Base-by-base conservation (phyloP, 1,140 invertebrate species). In the Bombyx mandarina region DNA sequence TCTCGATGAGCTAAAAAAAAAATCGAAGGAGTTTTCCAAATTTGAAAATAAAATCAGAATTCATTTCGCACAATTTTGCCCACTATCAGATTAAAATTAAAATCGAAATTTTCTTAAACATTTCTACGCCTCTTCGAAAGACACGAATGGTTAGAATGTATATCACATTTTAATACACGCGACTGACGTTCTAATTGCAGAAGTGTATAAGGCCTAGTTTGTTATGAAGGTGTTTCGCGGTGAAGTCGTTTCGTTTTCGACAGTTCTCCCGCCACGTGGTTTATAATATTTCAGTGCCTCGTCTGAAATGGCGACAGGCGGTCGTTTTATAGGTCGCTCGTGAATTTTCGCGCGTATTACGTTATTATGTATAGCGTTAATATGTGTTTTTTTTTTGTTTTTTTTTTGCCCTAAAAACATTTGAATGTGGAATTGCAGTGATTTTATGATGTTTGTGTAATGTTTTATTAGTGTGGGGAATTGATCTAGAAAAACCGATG, bases 261-360 rank as follows among this genome's bases (percentile, higher is more conserved):
- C 53, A 6, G 45, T 45, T 54, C 10, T 18, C 10, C n/a, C n/a
- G 69, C 70, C 81, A 84, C 76, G 76, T 82, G 79, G 65, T 79
- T 62, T 61, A 61, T 68, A 76, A 77, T 64, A 48, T 55, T 80
- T 81, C 77, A 83, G 80, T 83, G 63, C 57, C 70, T 73, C 71
- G 73, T 67, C 62, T 66, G 73, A 69, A 62, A 75, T 69, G 69
- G 58, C 58, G 46, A 66, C 57, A 65, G 57, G 69, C 61, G 71
- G 66, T 61, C 64, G 72, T 66, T 26, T 7, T 3, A 18, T 8
- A 8, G 10, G 43, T 12, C 43, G 12, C 43, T 44, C 53, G 22
- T 50, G 58, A 55, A 43, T 58, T 63, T 66, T 72, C 62, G 54
- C 58, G 62, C 58, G 45, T 18, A 65, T 65, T 68, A 12, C 35